Evolutionary conservation across 1,140 invertebrate genomes (phyloP).

Genomic region (Eupristina koningsbergeri): DNA sequence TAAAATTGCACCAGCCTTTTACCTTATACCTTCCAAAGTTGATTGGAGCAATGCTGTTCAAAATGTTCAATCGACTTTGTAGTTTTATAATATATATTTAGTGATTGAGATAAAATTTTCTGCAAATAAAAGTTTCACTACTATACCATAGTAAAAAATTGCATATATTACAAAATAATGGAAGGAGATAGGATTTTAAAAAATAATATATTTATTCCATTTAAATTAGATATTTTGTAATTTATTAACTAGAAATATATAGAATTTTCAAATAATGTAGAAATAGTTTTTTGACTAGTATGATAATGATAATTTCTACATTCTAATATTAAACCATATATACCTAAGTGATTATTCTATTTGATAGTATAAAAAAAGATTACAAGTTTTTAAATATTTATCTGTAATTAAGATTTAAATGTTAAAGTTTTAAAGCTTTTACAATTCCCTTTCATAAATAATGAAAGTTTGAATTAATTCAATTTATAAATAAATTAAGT

Average conservation of each 20-base stretch:
- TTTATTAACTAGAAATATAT: constrained; percentile 34
- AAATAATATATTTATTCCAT: constrained; percentile 37
- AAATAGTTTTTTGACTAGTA: constrained; percentile 36
- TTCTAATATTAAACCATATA: constrained; percentile 1
- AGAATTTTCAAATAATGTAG: constrained; percentile 16
- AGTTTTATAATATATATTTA: constrained; percentile 51
- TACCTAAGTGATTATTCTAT: not conserved
- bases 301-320: constrained; percentile 12
- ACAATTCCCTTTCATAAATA: not conserved
- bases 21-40: constrained; percentile 88
- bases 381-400: too few relatives aligned
- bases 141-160: not conserved
- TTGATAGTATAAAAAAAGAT: too few relatives aligned
- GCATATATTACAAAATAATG: constrained; percentile 46
- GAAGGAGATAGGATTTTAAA: constrained; percentile 49
- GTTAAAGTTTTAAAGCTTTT: not conserved
- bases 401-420: not conserved
- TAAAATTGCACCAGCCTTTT: constrained; percentile 88
- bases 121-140: not conserved
- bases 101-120: not conserved
- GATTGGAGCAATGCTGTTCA: constrained; percentile 90
- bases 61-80: constrained; percentile 88
- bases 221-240: constrained; percentile 12
- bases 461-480: not conserved
- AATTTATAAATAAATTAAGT: constrained; percentile 24